phyloP scores from a whole-genome alignment of 2,113 vertebrate genomes.

The Phalacrocorax aristotelis region DNA sequence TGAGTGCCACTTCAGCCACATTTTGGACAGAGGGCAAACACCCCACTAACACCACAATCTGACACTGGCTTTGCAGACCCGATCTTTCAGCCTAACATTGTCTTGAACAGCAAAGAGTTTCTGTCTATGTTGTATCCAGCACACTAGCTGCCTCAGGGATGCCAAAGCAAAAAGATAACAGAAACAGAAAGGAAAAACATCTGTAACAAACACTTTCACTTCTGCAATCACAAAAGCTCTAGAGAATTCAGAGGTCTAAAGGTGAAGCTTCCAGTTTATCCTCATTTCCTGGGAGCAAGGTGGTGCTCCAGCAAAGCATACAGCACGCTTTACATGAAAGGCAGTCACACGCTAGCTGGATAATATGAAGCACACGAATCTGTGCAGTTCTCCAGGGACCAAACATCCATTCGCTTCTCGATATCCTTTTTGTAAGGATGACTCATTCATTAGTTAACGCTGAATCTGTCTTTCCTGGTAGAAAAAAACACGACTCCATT shows the following conservation, averaged over 20 bases:
- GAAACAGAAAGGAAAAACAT: not conserved
- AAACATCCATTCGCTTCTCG: not conserved
- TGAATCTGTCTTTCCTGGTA: not conserved
- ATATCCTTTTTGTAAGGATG: not conserved
- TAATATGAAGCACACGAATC: not conserved
- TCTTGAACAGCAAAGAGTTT: not conserved
- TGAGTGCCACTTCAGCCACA: accelerated
- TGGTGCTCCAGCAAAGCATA: not conserved
- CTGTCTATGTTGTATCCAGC: not conserved
- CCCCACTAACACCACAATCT: not conserved
- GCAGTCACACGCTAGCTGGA: not conserved
- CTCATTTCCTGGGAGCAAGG: not conserved
- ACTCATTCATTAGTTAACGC: not conserved
- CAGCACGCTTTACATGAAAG: not conserved
- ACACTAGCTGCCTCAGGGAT: too few species aligned
- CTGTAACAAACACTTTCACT: not conserved
- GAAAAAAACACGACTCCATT: not conserved
- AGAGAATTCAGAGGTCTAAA: not conserved
- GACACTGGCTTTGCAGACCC: not conserved
- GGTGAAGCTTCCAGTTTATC: not conserved
- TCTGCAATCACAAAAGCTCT: not conserved
- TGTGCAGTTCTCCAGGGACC: not conserved
- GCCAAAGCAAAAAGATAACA: not conserved
- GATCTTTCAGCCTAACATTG: accelerated
- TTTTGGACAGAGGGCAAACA: not conserved